Percentiles rank a stretch among this genome's conserved stretches.
Conservation (phyloP, 2,888 invertebrate genomes). For the Syrista parreyssii region DNA sequence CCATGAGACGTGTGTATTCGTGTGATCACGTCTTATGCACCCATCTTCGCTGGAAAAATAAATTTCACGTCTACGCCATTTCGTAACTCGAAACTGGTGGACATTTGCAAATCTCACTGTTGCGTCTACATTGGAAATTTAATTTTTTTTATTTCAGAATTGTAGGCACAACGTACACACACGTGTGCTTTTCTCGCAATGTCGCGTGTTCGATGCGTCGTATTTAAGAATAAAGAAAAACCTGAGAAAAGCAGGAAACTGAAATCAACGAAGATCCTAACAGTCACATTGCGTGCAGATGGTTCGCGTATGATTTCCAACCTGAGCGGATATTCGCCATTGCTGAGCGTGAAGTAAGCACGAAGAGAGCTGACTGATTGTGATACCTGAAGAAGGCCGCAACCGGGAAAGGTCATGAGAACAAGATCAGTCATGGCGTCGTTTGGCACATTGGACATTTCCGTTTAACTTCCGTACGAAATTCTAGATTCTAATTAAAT, state of each 20-base stretch:
- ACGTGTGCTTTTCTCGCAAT: neutral
- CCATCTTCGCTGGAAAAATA: neutral
- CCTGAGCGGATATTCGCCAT: slow-evolving; percentile 21
- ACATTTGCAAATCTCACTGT: neutral
- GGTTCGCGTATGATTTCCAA: slow-evolving; percentile 48
- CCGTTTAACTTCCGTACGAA: neutral
- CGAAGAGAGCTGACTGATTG: neutral
- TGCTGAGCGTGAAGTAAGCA: neutral
- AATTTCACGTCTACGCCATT: neutral
- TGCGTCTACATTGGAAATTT: too few species aligned
- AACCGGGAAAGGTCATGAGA: neutral
- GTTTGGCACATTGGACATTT: neutral
- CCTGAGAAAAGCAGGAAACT: neutral
- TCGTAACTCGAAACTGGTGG: neutral
- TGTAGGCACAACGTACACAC: neutral
- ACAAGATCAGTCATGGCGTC: neutral
- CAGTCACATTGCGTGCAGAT: slow-evolving; percentile 50
- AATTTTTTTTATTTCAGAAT: too few species aligned
- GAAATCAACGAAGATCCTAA: slow-evolving; percentile 29
- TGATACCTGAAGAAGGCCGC: neutral
- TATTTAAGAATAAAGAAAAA: neutral
- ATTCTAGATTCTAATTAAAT: neutral
- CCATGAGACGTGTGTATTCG: neutral
- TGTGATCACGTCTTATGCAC: neutral
- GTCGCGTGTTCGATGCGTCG: neutral